These are phyloP conservation scores for Pseudoatta argentina DNA, from an alignment of 1,140 invertebrate species.

Conservation along the genomic window DNA sequence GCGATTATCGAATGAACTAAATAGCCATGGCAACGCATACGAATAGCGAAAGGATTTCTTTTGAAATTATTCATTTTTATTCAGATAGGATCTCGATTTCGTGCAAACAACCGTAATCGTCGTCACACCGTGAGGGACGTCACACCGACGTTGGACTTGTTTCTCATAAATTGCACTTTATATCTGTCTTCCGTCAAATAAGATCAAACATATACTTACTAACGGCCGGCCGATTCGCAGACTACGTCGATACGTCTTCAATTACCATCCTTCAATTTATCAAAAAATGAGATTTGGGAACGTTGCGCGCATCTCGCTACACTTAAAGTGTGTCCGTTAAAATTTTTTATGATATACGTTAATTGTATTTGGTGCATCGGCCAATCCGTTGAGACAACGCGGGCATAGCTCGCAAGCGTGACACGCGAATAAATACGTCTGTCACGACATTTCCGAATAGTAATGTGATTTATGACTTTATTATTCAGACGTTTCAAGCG, in stretches of 20 bases:
- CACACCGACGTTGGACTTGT: neutral
- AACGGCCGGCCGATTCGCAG: slow-evolving; percentile 12
- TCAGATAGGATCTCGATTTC: neutral
- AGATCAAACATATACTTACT: slow-evolving; percentile 47
- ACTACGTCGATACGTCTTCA: slow-evolving; percentile 35
- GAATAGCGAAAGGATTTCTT: neutral
- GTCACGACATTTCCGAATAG: slow-evolving; percentile 54
- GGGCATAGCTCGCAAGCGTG: slow-evolving; percentile 34
- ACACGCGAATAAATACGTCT: slow-evolving; percentile 58
- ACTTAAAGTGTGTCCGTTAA: slow-evolving; percentile 63
- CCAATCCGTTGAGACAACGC: slow-evolving; percentile 45
- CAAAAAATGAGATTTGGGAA: slow-evolving; percentile 36
- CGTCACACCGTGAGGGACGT: neutral
- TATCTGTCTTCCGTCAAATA: slow-evolving; percentile 18
- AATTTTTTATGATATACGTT: slow-evolving; percentile 50
- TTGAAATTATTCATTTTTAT: neutral
- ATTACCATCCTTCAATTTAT: slow-evolving; percentile 41
- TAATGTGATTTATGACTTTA: slow-evolving; percentile 74
- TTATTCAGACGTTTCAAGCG: slow-evolving; percentile 66
- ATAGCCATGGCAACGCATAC: neutral
- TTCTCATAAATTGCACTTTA: slow-evolving; percentile 24
- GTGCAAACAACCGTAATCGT: neutral
- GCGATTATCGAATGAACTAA: neutral
- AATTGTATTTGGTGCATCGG: slow-evolving; percentile 59
- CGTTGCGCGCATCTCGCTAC: neutral